Conservation (phyloP, 1,140 invertebrate genomes). For the Plectrocnemia conspersa region DNA sequence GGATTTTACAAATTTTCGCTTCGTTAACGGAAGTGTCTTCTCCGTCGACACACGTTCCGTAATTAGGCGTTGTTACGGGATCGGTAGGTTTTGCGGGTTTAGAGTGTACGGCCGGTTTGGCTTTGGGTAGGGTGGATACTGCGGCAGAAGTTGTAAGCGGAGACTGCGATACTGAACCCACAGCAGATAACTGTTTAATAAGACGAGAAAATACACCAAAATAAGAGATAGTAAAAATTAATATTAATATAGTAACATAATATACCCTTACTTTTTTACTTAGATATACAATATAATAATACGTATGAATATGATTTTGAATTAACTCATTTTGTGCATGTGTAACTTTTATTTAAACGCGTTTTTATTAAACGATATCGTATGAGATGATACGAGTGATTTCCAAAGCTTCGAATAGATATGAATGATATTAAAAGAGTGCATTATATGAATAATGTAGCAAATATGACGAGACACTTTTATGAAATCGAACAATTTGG, state of each 20-base stretch:
- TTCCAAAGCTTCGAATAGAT: too few species aligned
- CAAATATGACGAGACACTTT: too few species aligned
- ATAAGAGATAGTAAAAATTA: background rate
- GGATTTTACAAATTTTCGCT: constrained; percentile 13
- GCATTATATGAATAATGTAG: too few species aligned
- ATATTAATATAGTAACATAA: background rate
- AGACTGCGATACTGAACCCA: constrained; percentile 24
- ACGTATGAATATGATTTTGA: too few species aligned
- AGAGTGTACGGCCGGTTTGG: constrained; percentile 21
- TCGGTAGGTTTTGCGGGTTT: constrained; percentile 8
- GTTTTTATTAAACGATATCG: too few species aligned
- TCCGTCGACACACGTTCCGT: constrained; percentile 29
- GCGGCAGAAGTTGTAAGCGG: constrained; percentile 26
- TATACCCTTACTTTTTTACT: too few species aligned
- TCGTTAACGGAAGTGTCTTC: constrained; percentile 8
- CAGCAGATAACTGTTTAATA: constrained; percentile 23
- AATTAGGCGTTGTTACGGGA: background rate
- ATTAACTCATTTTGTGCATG: too few species aligned
- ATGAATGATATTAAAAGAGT: too few species aligned
- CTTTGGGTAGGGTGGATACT: constrained; percentile 32
- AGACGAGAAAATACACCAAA: constrained; percentile 28
- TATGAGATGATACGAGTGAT: too few species aligned
- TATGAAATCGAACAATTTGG: too few species aligned
- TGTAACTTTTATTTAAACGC: too few species aligned
- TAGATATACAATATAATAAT: too few species aligned